phyloP scores from a whole-genome alignment of 1,140 invertebrate genomes.

The Babylonia areolata region DNA sequence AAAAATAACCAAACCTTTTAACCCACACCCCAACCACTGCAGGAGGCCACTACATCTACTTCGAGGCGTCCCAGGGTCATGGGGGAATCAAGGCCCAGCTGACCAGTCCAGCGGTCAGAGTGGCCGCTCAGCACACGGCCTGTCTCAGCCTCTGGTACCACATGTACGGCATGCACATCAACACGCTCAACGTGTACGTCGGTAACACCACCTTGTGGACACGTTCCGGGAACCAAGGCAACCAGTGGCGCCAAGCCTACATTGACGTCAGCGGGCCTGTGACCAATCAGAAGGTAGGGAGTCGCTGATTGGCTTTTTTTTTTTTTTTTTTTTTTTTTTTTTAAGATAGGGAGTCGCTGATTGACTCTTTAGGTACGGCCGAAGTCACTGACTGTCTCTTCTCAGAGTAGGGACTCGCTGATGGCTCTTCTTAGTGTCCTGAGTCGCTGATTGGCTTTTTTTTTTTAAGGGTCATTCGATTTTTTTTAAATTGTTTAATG shows the following conservation, averaged over 20 bases:
- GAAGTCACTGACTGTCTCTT: too few relatives aligned
- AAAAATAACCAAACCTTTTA: neutral
- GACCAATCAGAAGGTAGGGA: neutral
- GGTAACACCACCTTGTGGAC: constrained; percentile 57
- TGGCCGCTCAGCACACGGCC: constrained; percentile 35
- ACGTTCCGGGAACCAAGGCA: constrained; percentile 60
- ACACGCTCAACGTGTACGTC: constrained; percentile 72
- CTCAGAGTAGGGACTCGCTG: too few relatives aligned
- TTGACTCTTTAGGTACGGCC: too few relatives aligned
- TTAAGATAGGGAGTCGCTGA: too few relatives aligned
- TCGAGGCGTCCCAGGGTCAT: constrained; percentile 49
- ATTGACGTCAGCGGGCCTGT: constrained; percentile 37
- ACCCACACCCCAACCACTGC: neutral
- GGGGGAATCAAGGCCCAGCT: constrained; percentile 61
- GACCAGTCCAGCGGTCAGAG: constrained; percentile 59
- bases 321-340: too few relatives aligned
- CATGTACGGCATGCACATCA: constrained; percentile 71
- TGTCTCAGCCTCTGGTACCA: constrained; percentile 72
- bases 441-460: too few relatives aligned
- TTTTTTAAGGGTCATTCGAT: too few relatives aligned
- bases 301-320: too few relatives aligned
- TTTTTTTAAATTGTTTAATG: too few relatives aligned
- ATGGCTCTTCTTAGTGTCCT: too few relatives aligned
- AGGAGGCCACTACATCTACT: constrained; percentile 67
- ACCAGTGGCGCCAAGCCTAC: constrained; percentile 62